These are phyloP conservation scores for Clytia hemisphaerica DNA, from an alignment of 30 jellyfish, hydroid and myxozoan genomes.

Conservation along the genomic window DNA sequence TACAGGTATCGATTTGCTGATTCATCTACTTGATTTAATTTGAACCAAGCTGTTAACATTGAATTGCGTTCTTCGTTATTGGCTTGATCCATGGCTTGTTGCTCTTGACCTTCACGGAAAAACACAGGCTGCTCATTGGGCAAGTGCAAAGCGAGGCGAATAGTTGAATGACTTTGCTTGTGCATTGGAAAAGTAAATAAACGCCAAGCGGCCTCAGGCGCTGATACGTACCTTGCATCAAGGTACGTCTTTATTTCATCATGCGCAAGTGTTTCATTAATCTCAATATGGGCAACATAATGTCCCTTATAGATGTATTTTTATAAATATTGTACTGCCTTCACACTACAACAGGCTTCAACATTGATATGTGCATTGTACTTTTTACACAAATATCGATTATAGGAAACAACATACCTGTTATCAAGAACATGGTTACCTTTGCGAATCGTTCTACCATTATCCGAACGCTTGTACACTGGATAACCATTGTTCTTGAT, in stretches of 20 bases:
- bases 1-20: conserved; percentile 26
- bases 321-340: conserved; percentile 11
- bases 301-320: conserved; percentile 40
- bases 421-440: no score
- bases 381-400: conserved; percentile 16
- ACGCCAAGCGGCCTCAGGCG: conserved; percentile 49
- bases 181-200: no score
- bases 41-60: conserved; percentile 28
- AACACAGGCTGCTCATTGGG: conserved; percentile 22
- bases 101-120: conserved; percentile 33
- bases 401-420: conserved; percentile 40
- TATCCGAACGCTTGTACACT: conserved; percentile 37
- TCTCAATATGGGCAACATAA: conserved; percentile 23
- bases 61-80: no score
- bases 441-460: no score
- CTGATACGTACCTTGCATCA: conserved; percentile 45
- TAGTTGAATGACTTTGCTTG: conserved; percentile 33
- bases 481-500: conserved; percentile 66
- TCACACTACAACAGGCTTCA: conserved; percentile 23
- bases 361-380: conserved; percentile 43
- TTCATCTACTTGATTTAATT: conserved; percentile 19
- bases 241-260: conserved; percentile 40
- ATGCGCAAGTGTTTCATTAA: conserved; percentile 30
- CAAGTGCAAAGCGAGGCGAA: conserved; percentile 40
- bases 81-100: conserved; percentile 3